Conservation (phyloP, 2,888 invertebrate genomes). For the Cryptocephalus primarius region DNA sequence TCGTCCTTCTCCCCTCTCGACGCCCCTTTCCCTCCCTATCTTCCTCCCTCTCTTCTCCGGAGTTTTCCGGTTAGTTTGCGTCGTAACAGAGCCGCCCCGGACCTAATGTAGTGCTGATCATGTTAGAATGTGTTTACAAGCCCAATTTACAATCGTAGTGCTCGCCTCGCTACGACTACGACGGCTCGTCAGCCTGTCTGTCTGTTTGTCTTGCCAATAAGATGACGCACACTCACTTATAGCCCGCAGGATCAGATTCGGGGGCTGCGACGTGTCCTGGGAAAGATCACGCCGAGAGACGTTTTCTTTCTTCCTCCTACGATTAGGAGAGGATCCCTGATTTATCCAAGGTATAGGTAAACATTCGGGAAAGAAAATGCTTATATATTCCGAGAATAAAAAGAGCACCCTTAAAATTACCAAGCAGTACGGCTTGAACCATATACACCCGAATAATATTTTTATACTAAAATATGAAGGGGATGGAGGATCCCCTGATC, state of each 20-base stretch:
- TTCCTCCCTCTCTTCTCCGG: slow-evolving; percentile 1
- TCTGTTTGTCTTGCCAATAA: slow-evolving; percentile 36
- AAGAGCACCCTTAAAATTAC: too few species aligned
- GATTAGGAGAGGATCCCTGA: too few species aligned
- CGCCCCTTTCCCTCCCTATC: background rate
- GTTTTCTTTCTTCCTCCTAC: too few species aligned
- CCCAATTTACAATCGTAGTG: slow-evolving; percentile 38
- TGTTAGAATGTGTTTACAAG: slow-evolving; percentile 41
- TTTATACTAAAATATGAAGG: too few species aligned
- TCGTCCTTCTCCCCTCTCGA: too few species aligned
- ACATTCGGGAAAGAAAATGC: too few species aligned
- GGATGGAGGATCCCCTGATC: too few species aligned
- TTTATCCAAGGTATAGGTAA: too few species aligned
- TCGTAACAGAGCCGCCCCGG: slow-evolving; percentile 34
- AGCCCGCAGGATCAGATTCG: slow-evolving; percentile 2
- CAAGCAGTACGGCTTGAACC: too few species aligned
- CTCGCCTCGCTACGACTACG: slow-evolving; percentile 26
- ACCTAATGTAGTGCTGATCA: slow-evolving; percentile 41
- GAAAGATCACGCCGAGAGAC: too few species aligned
- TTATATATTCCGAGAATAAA: too few species aligned
- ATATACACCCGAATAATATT: too few species aligned
- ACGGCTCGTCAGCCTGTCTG: slow-evolving; percentile 29
- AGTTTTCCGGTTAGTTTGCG: slow-evolving; percentile 36
- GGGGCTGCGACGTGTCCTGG: background rate
- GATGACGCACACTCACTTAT: slow-evolving; percentile 25